phyloP scores from a whole-genome alignment of 1,140 invertebrate species.

The Uloborus diversus region DNA sequence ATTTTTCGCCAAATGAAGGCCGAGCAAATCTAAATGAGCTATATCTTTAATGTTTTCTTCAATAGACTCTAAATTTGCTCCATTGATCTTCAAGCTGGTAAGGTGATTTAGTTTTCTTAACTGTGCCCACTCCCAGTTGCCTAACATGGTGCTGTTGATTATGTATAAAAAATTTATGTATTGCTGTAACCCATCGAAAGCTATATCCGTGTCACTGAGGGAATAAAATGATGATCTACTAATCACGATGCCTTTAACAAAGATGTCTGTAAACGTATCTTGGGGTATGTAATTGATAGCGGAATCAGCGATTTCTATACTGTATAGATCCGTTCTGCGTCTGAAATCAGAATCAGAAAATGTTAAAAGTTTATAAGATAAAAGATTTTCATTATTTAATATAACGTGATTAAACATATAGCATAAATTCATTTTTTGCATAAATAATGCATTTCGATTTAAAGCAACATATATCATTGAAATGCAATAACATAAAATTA shows the following conservation, averaged over 20 bases:
- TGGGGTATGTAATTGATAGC: constrained; percentile 18
- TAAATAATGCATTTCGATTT: no score
- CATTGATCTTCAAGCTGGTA: neutral
- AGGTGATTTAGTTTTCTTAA: constrained; percentile 19
- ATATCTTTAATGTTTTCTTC: constrained; percentile 7
- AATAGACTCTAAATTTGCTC: neutral
- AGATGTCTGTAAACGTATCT: constrained; percentile 3
- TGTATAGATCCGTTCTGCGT: neutral
- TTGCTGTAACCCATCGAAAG: constrained; percentile 19
- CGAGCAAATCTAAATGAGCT: neutral
- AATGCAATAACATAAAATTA: no score
- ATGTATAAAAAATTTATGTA: neutral
- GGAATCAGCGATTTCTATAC: neutral
- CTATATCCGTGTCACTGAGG: constrained; percentile 19
- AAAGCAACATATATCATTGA: no score
- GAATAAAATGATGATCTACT: neutral
- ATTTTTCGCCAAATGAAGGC: neutral
- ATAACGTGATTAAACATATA: no score
- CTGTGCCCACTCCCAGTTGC: constrained; percentile 21
- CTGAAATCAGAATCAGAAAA: neutral
- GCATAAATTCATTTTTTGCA: no score
- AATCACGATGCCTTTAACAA: neutral
- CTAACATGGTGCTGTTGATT: neutral
- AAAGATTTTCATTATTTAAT: no score
- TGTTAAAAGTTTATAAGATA: neutral